phyloP scores from a whole-genome alignment of 2,113 vertebrate species.

The Gopherus evgoodei region DNA sequence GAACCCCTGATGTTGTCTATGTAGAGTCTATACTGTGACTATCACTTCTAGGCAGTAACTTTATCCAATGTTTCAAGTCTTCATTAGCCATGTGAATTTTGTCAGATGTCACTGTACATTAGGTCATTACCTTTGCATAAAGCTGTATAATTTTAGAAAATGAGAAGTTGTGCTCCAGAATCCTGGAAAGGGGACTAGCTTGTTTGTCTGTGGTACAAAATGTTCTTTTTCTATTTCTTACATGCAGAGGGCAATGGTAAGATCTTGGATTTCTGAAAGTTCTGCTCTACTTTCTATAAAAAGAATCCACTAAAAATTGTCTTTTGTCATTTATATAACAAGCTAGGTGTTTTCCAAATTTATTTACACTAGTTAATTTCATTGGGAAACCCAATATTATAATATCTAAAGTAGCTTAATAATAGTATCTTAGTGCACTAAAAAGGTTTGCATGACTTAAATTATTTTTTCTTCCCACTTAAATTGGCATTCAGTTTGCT shows the following conservation, averaged over 20 bases:
- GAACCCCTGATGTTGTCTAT: background rate
- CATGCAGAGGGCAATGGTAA: background rate
- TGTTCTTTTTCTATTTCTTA: background rate
- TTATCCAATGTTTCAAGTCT: conserved; percentile 1
- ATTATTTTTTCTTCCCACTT: background rate
- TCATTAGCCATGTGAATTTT: conserved; percentile 11
- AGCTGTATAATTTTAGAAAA: background rate
- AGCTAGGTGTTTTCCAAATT: background rate
- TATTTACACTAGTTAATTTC: background rate
- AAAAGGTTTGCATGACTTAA: background rate
- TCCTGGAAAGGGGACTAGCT: background rate
- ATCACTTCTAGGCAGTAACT: background rate
- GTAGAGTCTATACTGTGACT: background rate
- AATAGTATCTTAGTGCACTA: background rate
- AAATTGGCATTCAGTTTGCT: background rate
- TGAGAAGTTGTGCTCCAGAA: background rate
- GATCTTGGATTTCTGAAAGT: background rate
- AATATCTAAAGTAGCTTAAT: background rate
- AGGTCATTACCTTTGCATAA: conserved; percentile 16
- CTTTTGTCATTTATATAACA: background rate
- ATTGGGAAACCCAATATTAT: conserved; percentile 7
- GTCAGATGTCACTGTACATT: background rate
- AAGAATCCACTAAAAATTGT: background rate
- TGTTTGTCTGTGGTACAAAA: background rate
- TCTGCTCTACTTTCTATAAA: background rate